Base-by-base conservation (phyloP, 30 jellyfish, hydroid and myxozoan genomes). In the Chrysaora quinquecirrha region DNA sequence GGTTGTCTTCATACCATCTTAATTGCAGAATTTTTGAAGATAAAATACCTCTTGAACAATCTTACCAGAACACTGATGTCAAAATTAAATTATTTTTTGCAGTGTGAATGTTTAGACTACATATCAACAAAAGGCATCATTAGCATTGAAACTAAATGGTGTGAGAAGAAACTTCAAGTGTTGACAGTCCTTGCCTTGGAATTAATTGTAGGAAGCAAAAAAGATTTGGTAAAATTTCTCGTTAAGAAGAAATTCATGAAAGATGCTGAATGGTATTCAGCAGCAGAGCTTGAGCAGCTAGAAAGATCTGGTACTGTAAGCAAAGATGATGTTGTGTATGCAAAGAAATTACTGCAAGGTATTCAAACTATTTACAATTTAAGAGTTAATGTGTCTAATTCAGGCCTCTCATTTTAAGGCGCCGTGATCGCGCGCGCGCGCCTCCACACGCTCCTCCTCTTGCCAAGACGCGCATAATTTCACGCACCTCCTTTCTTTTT, bases 261-360 rank as follows among this genome's bases (percentile, higher is more conserved):
- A 2, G 48, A 27, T 52, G 79, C 85, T 52, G 70, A 82, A 34
- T 82, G 92, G 92, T 70, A 68, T 23, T 61, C 85, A n/a, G 6
- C 50, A 35, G 48, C 35, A 54, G 92, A 82, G 35, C 56, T 82
- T 4, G 19, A 16, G 33, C 73, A 82, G 30, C 70, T 82, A 22
- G 78, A 33, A 32, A 69, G 70, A 34, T 16, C 58, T 22, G 69
- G 49, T 11, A 49, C 24, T 24, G 68, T 68, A 56, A 46, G 65
- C 49, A 20, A 21, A 32, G 78, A 34, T 19, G 85, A 70, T 58
- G 63, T 82, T 4, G 25, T 4, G 30, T 56, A 16, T 68, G 92
- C 85, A 18, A 64, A 61, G 28, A 82, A 82, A 46, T 82, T 43
- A 49, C 48, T 58, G n/a, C 64, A 67, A 48, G 85, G 92, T 82